A percentile compares a stretch with the other conserved stretches of the same genome.
Evolutionary conservation across 1,140 invertebrate genomes (phyloP).

Genomic region (Drosophila nigrodunni): DNA sequence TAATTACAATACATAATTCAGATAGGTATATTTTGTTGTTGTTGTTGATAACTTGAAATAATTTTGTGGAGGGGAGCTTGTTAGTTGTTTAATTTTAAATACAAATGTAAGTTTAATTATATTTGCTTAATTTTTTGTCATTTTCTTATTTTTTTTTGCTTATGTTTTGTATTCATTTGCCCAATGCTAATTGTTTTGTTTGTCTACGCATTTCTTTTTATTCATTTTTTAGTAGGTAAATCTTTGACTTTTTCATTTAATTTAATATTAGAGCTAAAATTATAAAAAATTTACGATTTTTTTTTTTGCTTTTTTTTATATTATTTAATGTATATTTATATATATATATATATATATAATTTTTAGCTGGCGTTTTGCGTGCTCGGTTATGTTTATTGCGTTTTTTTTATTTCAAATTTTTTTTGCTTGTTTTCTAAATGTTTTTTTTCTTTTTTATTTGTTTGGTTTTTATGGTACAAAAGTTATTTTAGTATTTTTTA

Average conservation of each 20-base stretch:
- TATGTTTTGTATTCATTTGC: slow-evolving; percentile 3
- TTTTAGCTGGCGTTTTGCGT: slow-evolving; percentile 35
- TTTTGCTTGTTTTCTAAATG: background rate
- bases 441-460: slow-evolving; percentile 11
- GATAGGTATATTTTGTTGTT: slow-evolving; percentile 27
- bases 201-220: slow-evolving; percentile 28
- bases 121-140: background rate
- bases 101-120: slow-evolving; percentile 36
- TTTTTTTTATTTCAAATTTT: background rate
- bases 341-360: slow-evolving; percentile 19
- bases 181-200: slow-evolving; percentile 41
- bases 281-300: slow-evolving; percentile 34
- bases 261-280: slow-evolving; percentile 42
- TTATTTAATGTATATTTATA: slow-evolving; percentile 14
- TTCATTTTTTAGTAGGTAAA: slow-evolving; percentile 35
- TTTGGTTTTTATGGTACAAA: slow-evolving; percentile 41
- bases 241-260: slow-evolving; percentile 45
- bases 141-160: slow-evolving; percentile 4
- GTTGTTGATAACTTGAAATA: slow-evolving; percentile 34
- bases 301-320: background rate
- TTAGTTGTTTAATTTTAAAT: slow-evolving; percentile 41
- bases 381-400: slow-evolving; percentile 28
- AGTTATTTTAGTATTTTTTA: slow-evolving; percentile 21
- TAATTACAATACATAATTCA: slow-evolving; percentile 49
- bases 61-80: slow-evolving; percentile 44